Evolutionary conservation across 1,140 invertebrate species (phyloP), one percentile per base, ranked within the genome.

Genomic region (Mactra quadrangularis): DNA sequence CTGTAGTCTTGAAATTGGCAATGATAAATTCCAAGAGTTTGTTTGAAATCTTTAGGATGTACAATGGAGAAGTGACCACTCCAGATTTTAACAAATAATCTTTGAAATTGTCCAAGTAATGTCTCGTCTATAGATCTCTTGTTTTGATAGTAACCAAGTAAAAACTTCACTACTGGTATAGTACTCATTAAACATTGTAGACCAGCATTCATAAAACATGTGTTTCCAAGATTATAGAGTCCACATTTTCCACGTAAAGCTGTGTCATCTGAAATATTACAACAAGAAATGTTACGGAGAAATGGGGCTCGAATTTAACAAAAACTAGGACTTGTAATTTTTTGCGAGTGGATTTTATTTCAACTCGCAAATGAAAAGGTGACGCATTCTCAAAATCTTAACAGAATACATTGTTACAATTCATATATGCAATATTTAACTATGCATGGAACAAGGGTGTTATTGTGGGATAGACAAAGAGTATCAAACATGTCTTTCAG

Each of bases 141-240:
- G 72, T 7, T 87, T 82, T 22, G 85, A 35, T 22, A 85, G 70
- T 77, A 86, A 86, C 76, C 92, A 45, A 95, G 90, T 86, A 95
- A 95, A 88, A 94, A 95, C 86, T 93, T 92, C 31, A 95, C 89
- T 1, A 96, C 92, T 25, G 94, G 92, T 0, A 87, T 82, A 41
- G 91, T 92, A 74, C 87, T 89, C 66, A 92, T 85, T 33, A 96
- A 92, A 90, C 95, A 95, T 89, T 96, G 96, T 27, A 96, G 90
- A 0, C 95, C 95, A 35, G 95, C 94, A 89, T 95, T 95, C 95
- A 96, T 96, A 88, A 96, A 96, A 87, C 95, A 96, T 6, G 95
- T 96, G 88, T 96, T 96, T 57, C 95, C 95, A 31, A 96, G 92
- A 86, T 96, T 96, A 29, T 94, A 92, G 77, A 96, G 92, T 50